Conservation (phyloP, 2,797 vertebrate genomes). For the Sebastes oblongus region DNA sequence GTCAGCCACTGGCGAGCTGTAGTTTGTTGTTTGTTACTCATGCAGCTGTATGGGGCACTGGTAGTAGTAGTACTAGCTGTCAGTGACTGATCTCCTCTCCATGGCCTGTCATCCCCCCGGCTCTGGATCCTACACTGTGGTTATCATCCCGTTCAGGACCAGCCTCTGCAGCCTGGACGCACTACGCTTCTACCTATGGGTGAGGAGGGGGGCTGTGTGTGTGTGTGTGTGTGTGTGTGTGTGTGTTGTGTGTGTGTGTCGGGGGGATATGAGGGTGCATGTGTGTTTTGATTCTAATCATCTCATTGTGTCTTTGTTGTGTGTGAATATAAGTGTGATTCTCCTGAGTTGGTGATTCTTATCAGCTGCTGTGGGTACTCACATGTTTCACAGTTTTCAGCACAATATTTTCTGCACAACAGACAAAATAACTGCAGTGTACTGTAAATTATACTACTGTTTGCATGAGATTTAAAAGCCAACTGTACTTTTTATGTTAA, state of each 20-base stretch:
- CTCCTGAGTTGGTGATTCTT: background rate
- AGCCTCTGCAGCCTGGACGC: slow-evolving; percentile 82
- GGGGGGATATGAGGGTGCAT: background rate
- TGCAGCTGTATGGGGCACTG: slow-evolving; percentile 48
- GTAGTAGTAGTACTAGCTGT: slow-evolving; percentile 20
- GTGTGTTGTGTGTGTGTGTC: background rate
- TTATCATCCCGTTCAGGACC: slow-evolving; percentile 83
- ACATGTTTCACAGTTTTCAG: background rate
- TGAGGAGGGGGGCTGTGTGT: slow-evolving; percentile 55
- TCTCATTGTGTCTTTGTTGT: background rate
- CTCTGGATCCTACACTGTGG: slow-evolving; percentile 81
- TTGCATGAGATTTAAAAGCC: background rate
- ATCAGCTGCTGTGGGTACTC: background rate
- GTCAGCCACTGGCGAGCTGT: slow-evolving; percentile 32
- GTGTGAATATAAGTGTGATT: background rate
- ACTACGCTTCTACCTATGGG: slow-evolving; percentile 85
- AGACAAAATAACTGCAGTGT: background rate
- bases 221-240: background rate
- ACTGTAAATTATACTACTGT: background rate
- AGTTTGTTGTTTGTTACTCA: slow-evolving; percentile 48
- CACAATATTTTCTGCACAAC: background rate
- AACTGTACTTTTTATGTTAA: background rate
- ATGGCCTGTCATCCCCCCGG: slow-evolving; percentile 77
- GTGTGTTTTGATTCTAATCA: slow-evolving; percentile 14
- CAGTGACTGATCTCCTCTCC: slow-evolving; percentile 48